phyloP scores from a whole-genome alignment of 1,140 invertebrate genomes.

The Calycopis cecrops region DNA sequence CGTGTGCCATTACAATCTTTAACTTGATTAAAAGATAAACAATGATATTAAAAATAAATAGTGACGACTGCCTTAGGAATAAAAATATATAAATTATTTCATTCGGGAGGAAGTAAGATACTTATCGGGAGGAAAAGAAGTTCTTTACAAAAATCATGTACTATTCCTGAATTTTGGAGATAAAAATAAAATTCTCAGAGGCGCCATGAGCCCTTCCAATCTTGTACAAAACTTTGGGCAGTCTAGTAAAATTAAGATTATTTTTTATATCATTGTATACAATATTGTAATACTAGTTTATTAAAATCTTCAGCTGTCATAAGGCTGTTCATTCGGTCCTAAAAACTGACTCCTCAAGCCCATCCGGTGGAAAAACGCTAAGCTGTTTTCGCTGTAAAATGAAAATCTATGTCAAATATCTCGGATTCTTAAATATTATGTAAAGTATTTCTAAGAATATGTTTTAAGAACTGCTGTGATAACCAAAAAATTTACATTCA shows the following conservation, averaged over 20 bases:
- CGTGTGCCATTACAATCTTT: constrained; percentile 20
- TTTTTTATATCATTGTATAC: constrained; percentile 10
- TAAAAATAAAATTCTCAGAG: too few relatives aligned
- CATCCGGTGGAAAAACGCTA: constrained; percentile 46
- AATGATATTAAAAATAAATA: background rate
- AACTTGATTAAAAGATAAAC: constrained; percentile 4
- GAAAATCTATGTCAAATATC: constrained; percentile 1
- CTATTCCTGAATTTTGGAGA: too few relatives aligned
- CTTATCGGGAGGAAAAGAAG: too few relatives aligned
- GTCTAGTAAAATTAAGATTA: background rate
- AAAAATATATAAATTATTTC: too few relatives aligned
- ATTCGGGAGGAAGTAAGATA: too few relatives aligned
- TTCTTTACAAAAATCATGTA: too few relatives aligned
- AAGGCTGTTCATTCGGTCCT: constrained; percentile 40
- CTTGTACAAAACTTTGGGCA: too few relatives aligned
- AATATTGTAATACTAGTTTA: constrained; percentile 14
- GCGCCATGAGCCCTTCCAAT: too few relatives aligned
- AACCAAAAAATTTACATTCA: too few relatives aligned
- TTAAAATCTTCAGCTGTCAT: constrained; percentile 42
- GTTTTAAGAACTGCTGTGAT: too few relatives aligned
- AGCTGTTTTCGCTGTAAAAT: constrained; percentile 42
- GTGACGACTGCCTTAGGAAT: too few relatives aligned
- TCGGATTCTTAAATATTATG: background rate
- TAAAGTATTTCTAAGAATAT: too few relatives aligned
- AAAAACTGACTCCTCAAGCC: constrained; percentile 42